Percentiles rank a stretch among this genome's conserved stretches.
These are phyloP conservation scores for Zaprionus gabonicus DNA, from an alignment of 1,140 invertebrate genomes.

Conservation along the genomic window DNA sequence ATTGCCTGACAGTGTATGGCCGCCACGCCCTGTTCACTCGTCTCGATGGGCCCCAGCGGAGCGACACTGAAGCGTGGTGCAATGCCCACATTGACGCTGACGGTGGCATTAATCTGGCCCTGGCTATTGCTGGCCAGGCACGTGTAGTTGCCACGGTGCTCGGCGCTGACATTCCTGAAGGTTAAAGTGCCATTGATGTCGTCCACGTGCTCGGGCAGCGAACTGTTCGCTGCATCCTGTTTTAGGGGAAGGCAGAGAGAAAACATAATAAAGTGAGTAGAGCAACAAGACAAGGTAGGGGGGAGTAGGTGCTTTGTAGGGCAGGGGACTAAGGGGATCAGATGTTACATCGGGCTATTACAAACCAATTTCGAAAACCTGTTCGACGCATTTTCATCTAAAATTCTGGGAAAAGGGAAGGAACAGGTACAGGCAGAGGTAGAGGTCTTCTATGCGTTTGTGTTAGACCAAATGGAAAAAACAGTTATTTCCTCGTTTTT, in stretches of 20 bases:
- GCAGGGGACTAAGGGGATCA: background rate
- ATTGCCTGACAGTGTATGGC: constrained; percentile 93
- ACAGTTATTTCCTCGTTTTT: constrained; percentile 32
- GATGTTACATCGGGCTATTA: constrained; percentile 46
- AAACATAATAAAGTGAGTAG: background rate
- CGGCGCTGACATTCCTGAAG: constrained; percentile 90
- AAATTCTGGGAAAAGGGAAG: constrained; percentile 48
- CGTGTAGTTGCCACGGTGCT: constrained; percentile 92
- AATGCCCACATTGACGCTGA: constrained; percentile 94
- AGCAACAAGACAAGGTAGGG: background rate
- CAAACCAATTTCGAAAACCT: constrained; percentile 61
- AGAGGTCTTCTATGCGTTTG: constrained; percentile 43
- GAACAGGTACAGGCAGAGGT: background rate
- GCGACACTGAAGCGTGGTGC: constrained; percentile 91
- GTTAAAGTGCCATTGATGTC: constrained; percentile 94
- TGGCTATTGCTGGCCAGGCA: constrained; percentile 92
- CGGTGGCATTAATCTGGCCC: constrained; percentile 93
- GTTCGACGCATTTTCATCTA: constrained; percentile 67
- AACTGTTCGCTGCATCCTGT: constrained; percentile 85
- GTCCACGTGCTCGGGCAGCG: constrained; percentile 89
- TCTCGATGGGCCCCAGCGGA: constrained; percentile 91
- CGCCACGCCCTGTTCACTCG: constrained; percentile 90
- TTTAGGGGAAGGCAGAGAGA: background rate
- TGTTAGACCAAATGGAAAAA: constrained; percentile 48
- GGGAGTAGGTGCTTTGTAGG: background rate